Evolutionary conservation across 2,888 invertebrate species (phyloP).

Genomic region (Julus scandinavius): DNA sequence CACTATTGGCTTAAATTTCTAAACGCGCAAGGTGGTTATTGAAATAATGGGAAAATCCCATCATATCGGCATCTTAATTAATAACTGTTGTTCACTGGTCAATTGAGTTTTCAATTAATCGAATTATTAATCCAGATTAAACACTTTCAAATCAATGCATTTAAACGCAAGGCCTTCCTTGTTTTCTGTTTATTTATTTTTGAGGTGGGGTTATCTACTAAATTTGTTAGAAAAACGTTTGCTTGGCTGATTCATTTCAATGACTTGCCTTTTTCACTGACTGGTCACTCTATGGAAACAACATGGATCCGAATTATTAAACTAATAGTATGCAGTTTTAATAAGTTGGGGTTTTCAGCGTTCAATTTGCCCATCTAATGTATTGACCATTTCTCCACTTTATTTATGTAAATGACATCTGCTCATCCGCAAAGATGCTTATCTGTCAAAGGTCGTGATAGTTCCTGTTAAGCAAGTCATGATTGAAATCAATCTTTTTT

Average conservation of each 20-base stretch:
- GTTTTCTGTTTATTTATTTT: neutral
- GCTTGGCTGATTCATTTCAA: constrained; percentile 24
- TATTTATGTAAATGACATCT: constrained; percentile 22
- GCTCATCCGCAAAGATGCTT: constrained; percentile 38
- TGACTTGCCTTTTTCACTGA: neutral
- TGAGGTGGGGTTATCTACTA: constrained; percentile 14
- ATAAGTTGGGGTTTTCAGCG: neutral
- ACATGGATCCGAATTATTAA: constrained; percentile 10
- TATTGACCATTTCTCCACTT: constrained; percentile 28
- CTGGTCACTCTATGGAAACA: neutral
- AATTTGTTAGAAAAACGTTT: neutral
- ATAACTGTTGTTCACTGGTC: neutral
- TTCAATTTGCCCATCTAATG: constrained; percentile 14
- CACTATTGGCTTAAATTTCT: constrained; percentile 35
- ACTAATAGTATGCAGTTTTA: constrained; percentile 29
- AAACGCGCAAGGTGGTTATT: neutral
- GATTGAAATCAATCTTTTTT: constrained; percentile 40
- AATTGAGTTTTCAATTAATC: constrained; percentile 4
- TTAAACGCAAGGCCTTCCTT: neutral
- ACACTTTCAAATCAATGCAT: neutral
- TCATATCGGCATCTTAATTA: neutral
- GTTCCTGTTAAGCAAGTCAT: constrained; percentile 38
- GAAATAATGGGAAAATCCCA: neutral
- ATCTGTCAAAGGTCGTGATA: constrained; percentile 28
- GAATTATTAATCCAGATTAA: neutral